phyloP scores from a whole-genome alignment of 1,140 invertebrate species.

The Bombus impatiens region DNA sequence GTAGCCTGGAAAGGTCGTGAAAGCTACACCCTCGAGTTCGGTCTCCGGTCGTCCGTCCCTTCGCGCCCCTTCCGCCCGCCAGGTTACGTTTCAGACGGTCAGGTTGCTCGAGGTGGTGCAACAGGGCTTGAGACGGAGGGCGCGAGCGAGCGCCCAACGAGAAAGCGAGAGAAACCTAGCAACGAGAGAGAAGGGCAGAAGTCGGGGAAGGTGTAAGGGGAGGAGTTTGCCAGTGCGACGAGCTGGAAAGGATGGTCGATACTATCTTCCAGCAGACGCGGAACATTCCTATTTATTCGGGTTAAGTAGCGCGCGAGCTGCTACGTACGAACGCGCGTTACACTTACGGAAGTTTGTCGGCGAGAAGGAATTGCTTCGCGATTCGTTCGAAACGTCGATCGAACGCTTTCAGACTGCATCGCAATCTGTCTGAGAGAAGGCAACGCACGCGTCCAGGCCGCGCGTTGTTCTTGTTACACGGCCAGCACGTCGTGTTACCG shows the following conservation, averaged over 20 bases:
- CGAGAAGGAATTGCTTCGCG: background rate
- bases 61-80: background rate
- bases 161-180: background rate
- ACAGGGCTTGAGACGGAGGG: conserved; percentile 40
- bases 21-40: conserved; percentile 54
- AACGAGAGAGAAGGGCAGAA: background rate
- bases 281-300: conserved; percentile 64
- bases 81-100: conserved; percentile 49
- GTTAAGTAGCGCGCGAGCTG: conserved; percentile 53
- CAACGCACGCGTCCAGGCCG: background rate
- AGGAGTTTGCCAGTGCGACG: conserved; percentile 32
- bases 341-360: background rate
- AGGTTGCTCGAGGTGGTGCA: conserved; percentile 48
- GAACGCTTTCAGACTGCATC: background rate
- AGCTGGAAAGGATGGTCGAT: conserved; percentile 63
- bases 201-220: background rate
- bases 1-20: conserved; percentile 59
- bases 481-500: background rate
- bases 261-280: conserved; percentile 51
- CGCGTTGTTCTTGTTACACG: background rate
- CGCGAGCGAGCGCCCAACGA: conserved; percentile 9
- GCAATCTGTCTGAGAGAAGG: background rate
- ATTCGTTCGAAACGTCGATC: background rate
- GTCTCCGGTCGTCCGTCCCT: conserved; percentile 6
- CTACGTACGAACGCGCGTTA: conserved; percentile 14